A percentile compares a stretch with the other conserved stretches of the same genome.
Evolutionary conservation across 2,888 invertebrate species (phyloP).

Genomic region (Eurytoma californica): DNA sequence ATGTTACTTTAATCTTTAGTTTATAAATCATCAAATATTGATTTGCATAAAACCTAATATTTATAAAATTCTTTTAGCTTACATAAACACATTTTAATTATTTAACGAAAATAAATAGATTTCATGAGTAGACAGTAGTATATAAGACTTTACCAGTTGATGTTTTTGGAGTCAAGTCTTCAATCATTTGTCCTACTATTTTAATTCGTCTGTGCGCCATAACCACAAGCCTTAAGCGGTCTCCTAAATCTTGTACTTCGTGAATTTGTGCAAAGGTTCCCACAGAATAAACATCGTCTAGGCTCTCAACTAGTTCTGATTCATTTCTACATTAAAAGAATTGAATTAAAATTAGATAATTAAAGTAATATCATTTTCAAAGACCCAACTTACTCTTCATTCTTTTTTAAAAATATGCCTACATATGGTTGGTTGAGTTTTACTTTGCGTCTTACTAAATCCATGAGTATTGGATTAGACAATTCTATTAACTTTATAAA

Average conservation of each 20-base stretch:
- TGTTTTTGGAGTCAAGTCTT: constrained; percentile 80
- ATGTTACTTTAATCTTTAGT: background rate
- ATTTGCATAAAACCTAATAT: background rate
- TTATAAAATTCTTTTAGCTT: background rate
- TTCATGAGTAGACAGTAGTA: background rate
- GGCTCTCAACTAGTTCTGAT: constrained; percentile 86
- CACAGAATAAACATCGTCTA: constrained; percentile 91
- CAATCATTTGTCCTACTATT: constrained; percentile 87
- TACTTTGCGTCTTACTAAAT: constrained; percentile 93
- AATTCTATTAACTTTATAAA: constrained; percentile 99
- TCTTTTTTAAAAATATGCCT: constrained; percentile 96
- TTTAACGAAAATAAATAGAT: background rate
- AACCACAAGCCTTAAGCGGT: constrained; percentile 91
- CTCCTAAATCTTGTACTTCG: constrained; percentile 96
- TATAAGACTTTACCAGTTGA: constrained; percentile 75
- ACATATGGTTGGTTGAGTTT: constrained; percentile 97
- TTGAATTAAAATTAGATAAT: constrained; percentile 14
- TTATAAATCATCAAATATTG: background rate
- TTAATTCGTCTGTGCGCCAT: constrained; percentile 94
- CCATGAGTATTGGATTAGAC: constrained; percentile 90
- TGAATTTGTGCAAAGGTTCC: constrained; percentile 99
- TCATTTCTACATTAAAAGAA: constrained; percentile 80
- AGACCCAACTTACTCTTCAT: constrained; percentile 82
- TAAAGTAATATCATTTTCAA: constrained; percentile 1
- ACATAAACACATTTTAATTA: background rate